Evolutionary conservation across 2,113 vertebrate genomes (phyloP), one percentile per base, ranked within the genome.

Genomic region (Cryptomyrus ogoouensis): DNA sequence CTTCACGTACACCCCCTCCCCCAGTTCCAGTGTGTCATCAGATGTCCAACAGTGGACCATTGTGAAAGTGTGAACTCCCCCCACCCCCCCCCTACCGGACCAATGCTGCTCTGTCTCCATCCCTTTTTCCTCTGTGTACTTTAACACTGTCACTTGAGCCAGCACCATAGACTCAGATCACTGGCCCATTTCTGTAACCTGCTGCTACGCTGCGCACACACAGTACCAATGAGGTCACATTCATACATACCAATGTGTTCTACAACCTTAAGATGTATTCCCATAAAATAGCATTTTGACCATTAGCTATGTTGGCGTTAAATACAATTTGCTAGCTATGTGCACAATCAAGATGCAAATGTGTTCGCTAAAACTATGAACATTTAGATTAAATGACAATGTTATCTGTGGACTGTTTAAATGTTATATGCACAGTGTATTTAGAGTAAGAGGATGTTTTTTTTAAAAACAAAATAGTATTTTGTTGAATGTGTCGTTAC

Each of bases 41-140:
- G 27, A 46, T 31, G 49, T 47, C 88, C 19, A 53, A n/a, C 5
- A 35, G 50, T 19, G 15, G 87, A 3, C 88, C 92, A 91, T 88
- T 92, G 88, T 88, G 90, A 94, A 62, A 89, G 91, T 93, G 91
- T 92, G 92, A 94, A 94, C 58, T 24, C 21, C 53, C 5, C 93
- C 92, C 91, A 94, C 10, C 47, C 47, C 46, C 46, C 46, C 46
- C 42, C 42, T 4, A n/a, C n/a, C 91, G 96, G 96, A 96, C 95
- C 96, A 95, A 96, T 91, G 94, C 93, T 94, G 93, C 92, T 95
- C 95, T 94, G 89, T 89, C 92, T 27, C 46, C 90, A 92, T 91
- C 6, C 92, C 89, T 91, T 86, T 88, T 90, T 83, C 88, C 13
- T 80, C 1, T 21, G 47, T 52, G 66, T 42, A 27, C 27, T 56